Percentiles rank a stretch among this genome's conserved stretches.
phyloP scores from a whole-genome alignment of 1,140 invertebrate genomes.

The Eueides isabella region DNA sequence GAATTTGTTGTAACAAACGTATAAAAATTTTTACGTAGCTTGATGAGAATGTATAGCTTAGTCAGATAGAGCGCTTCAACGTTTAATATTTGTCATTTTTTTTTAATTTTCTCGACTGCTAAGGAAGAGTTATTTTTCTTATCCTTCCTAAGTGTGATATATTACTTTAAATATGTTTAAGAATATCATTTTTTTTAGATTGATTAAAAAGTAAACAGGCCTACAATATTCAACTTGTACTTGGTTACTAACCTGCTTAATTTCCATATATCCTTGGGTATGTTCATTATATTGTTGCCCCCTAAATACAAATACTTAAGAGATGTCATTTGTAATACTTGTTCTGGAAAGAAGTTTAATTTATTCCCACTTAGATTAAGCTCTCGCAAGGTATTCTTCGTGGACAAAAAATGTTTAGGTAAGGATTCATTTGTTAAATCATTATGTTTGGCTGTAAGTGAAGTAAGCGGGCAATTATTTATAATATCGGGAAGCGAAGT shows the following conservation, averaged over 20 bases:
- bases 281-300: conserved; percentile 91
- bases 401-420: conserved; percentile 90
- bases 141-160: no score
- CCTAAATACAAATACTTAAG: conserved; percentile 95
- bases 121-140: no score
- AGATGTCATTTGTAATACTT: conserved; percentile 89
- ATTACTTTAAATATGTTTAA: no score
- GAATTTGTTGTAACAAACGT: no score
- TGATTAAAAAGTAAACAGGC: no score
- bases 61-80: no score
- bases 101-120: no score
- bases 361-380: conserved; percentile 96
- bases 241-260: conserved; percentile 85
- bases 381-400: conserved; percentile 86
- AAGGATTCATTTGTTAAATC: conserved; percentile 89
- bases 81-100: no score
- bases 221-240: neutral
- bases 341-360: conserved; percentile 91
- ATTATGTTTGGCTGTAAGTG: conserved; percentile 95
- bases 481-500: conserved; percentile 89
- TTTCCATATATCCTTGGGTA: conserved; percentile 92
- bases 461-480: conserved; percentile 86
- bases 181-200: no score
- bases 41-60: no score
- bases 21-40: no score